Percentiles rank a stretch among this genome's conserved stretches.
These are phyloP conservation scores for Zhuqinia jingwanae DNA, from an alignment of 2,888 invertebrate species.

Conservation along the genomic window DNA sequence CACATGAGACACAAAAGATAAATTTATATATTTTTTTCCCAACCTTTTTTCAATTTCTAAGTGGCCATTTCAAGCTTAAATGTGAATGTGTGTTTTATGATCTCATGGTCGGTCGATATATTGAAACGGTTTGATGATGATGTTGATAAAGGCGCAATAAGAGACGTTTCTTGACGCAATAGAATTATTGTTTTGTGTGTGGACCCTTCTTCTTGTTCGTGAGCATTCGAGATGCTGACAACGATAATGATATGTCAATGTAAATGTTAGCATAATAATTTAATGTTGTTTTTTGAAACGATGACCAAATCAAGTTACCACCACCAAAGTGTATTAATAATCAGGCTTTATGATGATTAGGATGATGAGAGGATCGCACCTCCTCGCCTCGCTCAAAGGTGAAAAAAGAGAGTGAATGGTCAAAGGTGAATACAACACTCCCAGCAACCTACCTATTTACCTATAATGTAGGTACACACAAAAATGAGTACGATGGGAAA, in stretches of 20 bases:
- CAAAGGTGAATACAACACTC: not conserved
- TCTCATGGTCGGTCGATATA: not conserved
- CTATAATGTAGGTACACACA: too few species aligned
- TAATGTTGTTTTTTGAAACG: not conserved
- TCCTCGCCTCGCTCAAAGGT: too few species aligned
- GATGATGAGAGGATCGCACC: too few species aligned
- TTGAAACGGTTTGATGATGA: not conserved
- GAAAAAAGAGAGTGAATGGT: not conserved
- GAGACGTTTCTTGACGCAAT: not conserved
- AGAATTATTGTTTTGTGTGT: not conserved
- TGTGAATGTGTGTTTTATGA: not conserved
- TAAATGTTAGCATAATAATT: too few species aligned
- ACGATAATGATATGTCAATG: too few species aligned
- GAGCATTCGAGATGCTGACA: not conserved
- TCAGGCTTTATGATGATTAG: too few species aligned
- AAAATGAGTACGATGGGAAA: too few species aligned
- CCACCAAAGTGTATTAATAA: not conserved
- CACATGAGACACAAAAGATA: not conserved
- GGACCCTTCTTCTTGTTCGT: too few species aligned
- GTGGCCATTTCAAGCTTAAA: too few species aligned
- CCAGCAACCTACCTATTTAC: not conserved
- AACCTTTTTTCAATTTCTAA: not conserved
- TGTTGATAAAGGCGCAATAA: not conserved
- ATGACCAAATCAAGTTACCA: not conserved
- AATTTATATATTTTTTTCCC: not conserved